phyloP scores from a whole-genome alignment of 2,888 invertebrate genomes.

The Diaphora mendica region DNA sequence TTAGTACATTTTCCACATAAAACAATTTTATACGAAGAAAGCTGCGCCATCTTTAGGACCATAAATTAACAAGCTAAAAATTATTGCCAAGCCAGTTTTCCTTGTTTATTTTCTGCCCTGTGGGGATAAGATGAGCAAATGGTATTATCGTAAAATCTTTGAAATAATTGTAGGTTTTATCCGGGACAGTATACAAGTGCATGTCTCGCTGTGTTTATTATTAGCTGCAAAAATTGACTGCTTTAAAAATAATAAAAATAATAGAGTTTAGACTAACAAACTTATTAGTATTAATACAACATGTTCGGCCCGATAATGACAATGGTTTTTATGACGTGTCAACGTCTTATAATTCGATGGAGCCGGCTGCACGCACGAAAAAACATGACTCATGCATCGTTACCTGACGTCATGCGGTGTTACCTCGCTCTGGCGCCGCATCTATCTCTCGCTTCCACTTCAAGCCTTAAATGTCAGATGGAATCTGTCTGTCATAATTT shows the following conservation, averaged over 20 bases:
- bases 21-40: slow-evolving; percentile 35
- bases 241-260: no score
- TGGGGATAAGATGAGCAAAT: slow-evolving; percentile 38
- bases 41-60: slow-evolving; percentile 30
- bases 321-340: no score
- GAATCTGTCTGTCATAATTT: no score
- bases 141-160: slow-evolving; percentile 40
- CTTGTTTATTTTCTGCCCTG: slow-evolving; percentile 44
- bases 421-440: no score
- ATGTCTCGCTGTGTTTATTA: slow-evolving; percentile 16
- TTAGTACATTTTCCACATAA: slow-evolving; percentile 30
- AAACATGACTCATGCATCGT: no score
- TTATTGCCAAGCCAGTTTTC: slow-evolving; percentile 46
- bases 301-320: not conserved
- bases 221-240: not conserved
- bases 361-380: no score
- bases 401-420: no score
- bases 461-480: no score
- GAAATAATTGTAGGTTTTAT: slow-evolving; percentile 27
- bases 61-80: slow-evolving; percentile 52
- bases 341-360: no score
- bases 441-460: no score
- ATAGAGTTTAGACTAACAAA: not conserved
- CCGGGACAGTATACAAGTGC: slow-evolving; percentile 14
- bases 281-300: not conserved